Evolutionary conservation across 2,888 invertebrate genomes (phyloP).

Genomic region (Nebria salina): DNA sequence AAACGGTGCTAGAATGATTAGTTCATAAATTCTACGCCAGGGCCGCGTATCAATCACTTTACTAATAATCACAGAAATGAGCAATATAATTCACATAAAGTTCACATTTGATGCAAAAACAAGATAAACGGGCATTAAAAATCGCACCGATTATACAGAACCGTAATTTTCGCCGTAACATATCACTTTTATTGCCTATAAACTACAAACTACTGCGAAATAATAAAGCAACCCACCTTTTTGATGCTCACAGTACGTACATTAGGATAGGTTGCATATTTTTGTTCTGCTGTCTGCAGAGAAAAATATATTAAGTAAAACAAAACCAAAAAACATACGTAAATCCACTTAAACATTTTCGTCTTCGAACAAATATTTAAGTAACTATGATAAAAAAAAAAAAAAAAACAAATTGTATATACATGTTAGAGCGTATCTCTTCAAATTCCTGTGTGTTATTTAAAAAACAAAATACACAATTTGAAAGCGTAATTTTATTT

Average conservation of each 20-base stretch:
- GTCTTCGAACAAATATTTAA: background rate
- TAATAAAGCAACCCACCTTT: constrained; percentile 70
- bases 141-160: background rate
- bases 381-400: background rate
- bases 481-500: background rate
- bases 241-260: constrained; percentile 83
- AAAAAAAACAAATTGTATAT: background rate
- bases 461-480: constrained; percentile 3
- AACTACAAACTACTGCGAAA: constrained; percentile 5
- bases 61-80: background rate
- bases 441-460: constrained; percentile 5
- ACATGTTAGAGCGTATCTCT: constrained; percentile 1
- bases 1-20: no score
- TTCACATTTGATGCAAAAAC: background rate
- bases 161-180: background rate
- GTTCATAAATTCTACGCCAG: background rate
- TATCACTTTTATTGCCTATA: constrained; percentile 7
- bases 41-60: background rate
- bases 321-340: constrained; percentile 54
- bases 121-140: no score
- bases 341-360: background rate
- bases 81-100: background rate
- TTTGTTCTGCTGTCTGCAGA: constrained; percentile 74
- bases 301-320: constrained; percentile 53
- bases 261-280: constrained; percentile 79